These are phyloP conservation scores for Cheilosia impressa DNA, from an alignment of 2,888 invertebrate genomes.

Conservation along the genomic window DNA sequence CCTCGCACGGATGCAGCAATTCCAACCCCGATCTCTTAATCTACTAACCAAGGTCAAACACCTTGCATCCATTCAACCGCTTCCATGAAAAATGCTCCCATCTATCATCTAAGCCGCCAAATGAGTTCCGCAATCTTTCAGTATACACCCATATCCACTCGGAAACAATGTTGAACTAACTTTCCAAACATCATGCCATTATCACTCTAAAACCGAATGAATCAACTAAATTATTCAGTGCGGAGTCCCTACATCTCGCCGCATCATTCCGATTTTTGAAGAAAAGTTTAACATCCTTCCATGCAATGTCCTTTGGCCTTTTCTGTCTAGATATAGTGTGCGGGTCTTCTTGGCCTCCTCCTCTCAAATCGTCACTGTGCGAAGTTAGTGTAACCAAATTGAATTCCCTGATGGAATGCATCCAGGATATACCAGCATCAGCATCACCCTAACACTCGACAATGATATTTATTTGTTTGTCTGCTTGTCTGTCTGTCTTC, in stretches of 20 bases:
- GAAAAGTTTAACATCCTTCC: conserved; percentile 53
- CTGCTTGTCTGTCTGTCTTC: conserved; percentile 54
- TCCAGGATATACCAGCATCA: conserved; percentile 21
- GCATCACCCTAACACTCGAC: conserved; percentile 30
- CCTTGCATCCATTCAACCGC: background rate
- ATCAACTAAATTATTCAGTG: conserved; percentile 59
- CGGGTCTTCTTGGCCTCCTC: background rate
- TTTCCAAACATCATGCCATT: conserved; percentile 54
- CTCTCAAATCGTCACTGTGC: conserved; percentile 31
- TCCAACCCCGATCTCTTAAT: no score
- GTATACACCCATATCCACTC: background rate
- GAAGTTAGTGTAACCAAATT: conserved; percentile 54
- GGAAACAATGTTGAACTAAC: conserved; percentile 44
- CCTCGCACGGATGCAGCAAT: no score
- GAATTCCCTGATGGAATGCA: conserved; percentile 67
- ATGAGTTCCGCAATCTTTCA: background rate
- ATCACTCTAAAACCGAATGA: conserved; percentile 50
- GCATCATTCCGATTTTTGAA: conserved; percentile 24
- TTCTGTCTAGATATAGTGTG: conserved; percentile 4
- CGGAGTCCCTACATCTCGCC: conserved; percentile 15
- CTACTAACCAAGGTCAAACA: background rate
- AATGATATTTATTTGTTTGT: conserved; percentile 74
- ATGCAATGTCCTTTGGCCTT: conserved; percentile 30
- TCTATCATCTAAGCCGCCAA: no score
- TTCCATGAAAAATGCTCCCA: background rate